Evolutionary conservation across 2,888 invertebrate species (phyloP), one percentile per base, ranked within the genome.

Genomic region (Synanthedon tipuliformis): DNA sequence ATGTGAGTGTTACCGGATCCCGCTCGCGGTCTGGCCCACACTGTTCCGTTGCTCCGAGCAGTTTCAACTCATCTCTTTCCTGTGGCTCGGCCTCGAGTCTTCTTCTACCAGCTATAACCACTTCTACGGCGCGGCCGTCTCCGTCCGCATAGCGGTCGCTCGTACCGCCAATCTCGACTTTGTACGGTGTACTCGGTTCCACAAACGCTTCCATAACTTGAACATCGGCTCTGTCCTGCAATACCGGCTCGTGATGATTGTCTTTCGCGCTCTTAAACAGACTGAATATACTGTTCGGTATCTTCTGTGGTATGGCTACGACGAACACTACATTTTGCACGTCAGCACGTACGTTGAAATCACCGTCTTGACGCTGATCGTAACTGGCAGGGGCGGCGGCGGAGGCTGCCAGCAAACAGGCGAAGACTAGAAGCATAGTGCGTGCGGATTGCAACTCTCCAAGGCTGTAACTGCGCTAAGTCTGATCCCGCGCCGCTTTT

Each of bases 341-440:
- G 70, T 94, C 92, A 0, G 93, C 92, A 52, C 91, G 89, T 11
- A 94, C 88, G 74, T 95, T 94, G 57, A 89, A 71, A 3, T 92
- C 90, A n/a, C 95, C 94, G 54, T 93, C 92, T 73, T 95, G 94
- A 0, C 93, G 88, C 68, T 94, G 93, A 72, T 95, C 91, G 81
- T 90, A 91, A 45, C 66, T 71, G 50, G 71, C 67, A 48, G 87
- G 80, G 11, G 76, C 68, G 54, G 68, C 62, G 54, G 75, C 72
- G 59, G 78, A 71, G 60, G 72, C 72, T 57, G 70, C 71, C 55
- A 83, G 54, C 48, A 78, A 57, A 57, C 69, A 74, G 56, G 66
- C 63, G 57, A 80, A 56, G 53, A 70, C 58, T 55, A 80, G 61
- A 57, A 78, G 55, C 78, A 85, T 85, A 53, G 40, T 52, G 73